Evolutionary conservation across 2,797 vertebrate genomes (phyloP), one percentile per base, ranked within the genome.

Genomic region (Channallabes apus): DNA sequence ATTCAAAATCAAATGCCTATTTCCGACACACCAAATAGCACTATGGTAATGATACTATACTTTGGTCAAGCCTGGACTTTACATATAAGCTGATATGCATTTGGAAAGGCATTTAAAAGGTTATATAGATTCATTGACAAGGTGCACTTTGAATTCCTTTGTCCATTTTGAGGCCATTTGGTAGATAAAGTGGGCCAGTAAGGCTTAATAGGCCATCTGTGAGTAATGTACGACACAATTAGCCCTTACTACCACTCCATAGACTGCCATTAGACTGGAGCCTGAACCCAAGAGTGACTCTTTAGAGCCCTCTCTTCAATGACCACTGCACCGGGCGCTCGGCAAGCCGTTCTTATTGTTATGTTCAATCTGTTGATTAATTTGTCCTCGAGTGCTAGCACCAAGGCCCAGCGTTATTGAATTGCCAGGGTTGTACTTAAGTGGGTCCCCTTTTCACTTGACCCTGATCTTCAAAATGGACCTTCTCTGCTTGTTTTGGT

Each of bases 131-230:
- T 91, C 83, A 86, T 86, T 85, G 88, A 86, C 86, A 90, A 88
- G 84, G 69, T 89, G 81, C 90, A 84, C 82, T 87, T 78, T 84
- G 85, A 87, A 88, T 80, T 86, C 80, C 88, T 91, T 93, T 93
- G 91, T 92, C 91, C 90, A 76, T 84, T 84, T 84, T 84, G 61
- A 86, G 91, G 87, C 91, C 90, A 93, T 93, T 94, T 92, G 91
- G 91, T 92, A 90, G 92, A 89, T 90, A 87, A 89, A 91, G 90
- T 88, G 84, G 82, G 86, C 88, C 86, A 89, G 88, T 91, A 88
- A 91, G 90, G 89, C 85, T 93, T 93, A 94, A 94, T 93, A 91
- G 92, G 90, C 91, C 93, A 93, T 93, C 93, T 94, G 94, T 91
- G 91, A 91, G 91, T 92, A 93, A 93, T 87, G 90, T 89, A 86